Evolutionary conservation across 2,797 vertebrate species (phyloP).

Genomic region (Tokudaia tokunoshimensis): DNA sequence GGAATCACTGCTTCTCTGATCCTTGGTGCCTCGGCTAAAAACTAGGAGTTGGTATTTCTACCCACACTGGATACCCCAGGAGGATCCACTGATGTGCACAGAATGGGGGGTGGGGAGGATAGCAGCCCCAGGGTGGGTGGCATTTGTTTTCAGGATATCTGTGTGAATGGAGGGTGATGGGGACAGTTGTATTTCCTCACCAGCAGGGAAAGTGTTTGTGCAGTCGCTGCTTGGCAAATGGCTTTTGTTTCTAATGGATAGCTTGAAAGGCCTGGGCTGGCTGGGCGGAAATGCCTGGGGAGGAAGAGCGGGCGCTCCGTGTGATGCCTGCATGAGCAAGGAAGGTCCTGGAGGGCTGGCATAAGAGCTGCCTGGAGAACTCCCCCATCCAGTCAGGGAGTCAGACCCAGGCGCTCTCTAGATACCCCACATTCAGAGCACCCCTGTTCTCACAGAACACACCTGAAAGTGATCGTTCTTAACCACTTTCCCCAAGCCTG

Average conservation of each 20-base stretch:
- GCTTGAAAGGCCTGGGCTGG: conserved; percentile 5
- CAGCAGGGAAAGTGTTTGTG: neutral
- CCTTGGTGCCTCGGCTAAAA: neutral
- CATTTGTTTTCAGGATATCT: rapidly evolving
- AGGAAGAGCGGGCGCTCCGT: neutral
- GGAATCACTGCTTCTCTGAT: neutral
- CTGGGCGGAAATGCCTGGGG: neutral
- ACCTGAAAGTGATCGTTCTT: too few species aligned
- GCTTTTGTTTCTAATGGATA: conserved; percentile 35
- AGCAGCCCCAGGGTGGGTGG: rapidly evolving
- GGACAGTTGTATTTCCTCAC: neutral
- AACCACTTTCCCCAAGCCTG: neutral
- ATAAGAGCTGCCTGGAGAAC: rapidly evolving
- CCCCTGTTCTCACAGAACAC: neutral
- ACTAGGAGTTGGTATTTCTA: neutral
- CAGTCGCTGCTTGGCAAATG: neutral
- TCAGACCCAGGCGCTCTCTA: neutral
- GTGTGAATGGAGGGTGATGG: neutral
- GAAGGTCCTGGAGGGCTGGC: neutral
- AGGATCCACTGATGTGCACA: neutral
- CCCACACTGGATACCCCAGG: too few species aligned
- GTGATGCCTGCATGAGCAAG: neutral
- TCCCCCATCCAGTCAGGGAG: neutral
- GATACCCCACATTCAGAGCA: neutral
- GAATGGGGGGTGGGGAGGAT: rapidly evolving